A percentile compares a stretch with the other conserved stretches of the same genome.
These are phyloP conservation scores for Pedicia rivosa DNA, from an alignment of 2,888 invertebrate species.

Conservation along the genomic window DNA sequence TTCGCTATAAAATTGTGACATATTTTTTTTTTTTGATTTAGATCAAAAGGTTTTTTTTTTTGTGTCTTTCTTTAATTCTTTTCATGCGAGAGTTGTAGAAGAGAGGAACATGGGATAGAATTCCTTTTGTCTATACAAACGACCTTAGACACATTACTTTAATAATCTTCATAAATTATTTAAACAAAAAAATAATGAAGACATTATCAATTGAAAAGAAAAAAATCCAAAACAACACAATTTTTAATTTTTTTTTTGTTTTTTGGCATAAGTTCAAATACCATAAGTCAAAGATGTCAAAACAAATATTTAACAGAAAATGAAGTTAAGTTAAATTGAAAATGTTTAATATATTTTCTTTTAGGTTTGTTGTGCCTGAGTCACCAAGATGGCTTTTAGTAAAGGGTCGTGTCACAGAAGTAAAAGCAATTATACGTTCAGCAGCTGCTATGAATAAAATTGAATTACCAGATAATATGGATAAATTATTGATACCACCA, in stretches of 20 bases:
- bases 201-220: background rate
- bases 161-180: no score
- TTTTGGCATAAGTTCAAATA: no score
- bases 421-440: constrained; percentile 43
- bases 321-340: no score
- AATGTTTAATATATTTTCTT: no score
- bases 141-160: no score
- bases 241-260: background rate
- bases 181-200: no score
- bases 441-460: constrained; percentile 49
- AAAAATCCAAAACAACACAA: background rate
- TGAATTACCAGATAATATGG: constrained; percentile 47
- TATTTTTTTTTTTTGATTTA: no score
- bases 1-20: no score
- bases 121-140: constrained; percentile 1
- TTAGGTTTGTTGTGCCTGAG: constrained; percentile 62
- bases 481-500: constrained; percentile 44
- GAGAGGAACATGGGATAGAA: background rate
- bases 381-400: constrained; percentile 63
- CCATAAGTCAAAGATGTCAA: no score
- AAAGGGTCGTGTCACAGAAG: constrained; percentile 53
- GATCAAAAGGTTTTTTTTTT: no score
- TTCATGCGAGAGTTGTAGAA: background rate
- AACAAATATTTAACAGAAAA: no score
- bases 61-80: no score